Base-by-base conservation (phyloP, 1,140 invertebrate species). In the Oedothorax gibbosus region DNA sequence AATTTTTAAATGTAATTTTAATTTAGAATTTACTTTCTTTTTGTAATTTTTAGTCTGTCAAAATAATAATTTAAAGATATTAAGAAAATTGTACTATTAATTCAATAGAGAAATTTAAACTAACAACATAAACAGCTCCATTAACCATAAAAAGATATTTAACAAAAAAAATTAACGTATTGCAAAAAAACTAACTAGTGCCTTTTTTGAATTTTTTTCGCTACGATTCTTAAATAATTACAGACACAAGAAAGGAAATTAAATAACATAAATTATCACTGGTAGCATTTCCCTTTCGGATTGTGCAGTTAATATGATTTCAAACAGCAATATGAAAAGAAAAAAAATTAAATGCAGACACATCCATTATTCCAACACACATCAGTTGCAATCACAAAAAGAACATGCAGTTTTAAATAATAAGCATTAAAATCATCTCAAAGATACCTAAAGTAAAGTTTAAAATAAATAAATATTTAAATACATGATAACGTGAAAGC, bases 391-490 rank as follows among this genome's bases (percentile, higher is more conserved):
- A 84, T 84, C 81, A 84, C 81, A 84, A 75, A 79, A 54, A 68
- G 9, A 69, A 65, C 57, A 73, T 65, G 54, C 72, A 68, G n/a
- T 21, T 77, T 82, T 76, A 65, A 73, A 73, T 75, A 81, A 68
- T 76, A 84, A 75, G 72, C 71, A 76, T 78, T 85, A 85, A 85
- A 85, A 85, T 78, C 75, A 71, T 85, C 18, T 85, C 64, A 66
- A 71, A 85, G 83, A 78, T 85, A 85, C 83, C 83, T 78, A 77
- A 78, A 78, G 53, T 56, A 76, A 75, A 84, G 75, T 77, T 77
- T 68, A 77, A 84, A 85, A 85, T 85, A 85, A 85, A 85, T 84
- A 85, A 78, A 77, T 85, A 85, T 85, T 85, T 85, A 85, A 85
- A 85, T 85, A 85, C 83, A 85, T 85, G 83, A 85, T 68, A 76